Conservation (phyloP, 2,113 vertebrate species). For the Sprattus sprattus region DNA sequence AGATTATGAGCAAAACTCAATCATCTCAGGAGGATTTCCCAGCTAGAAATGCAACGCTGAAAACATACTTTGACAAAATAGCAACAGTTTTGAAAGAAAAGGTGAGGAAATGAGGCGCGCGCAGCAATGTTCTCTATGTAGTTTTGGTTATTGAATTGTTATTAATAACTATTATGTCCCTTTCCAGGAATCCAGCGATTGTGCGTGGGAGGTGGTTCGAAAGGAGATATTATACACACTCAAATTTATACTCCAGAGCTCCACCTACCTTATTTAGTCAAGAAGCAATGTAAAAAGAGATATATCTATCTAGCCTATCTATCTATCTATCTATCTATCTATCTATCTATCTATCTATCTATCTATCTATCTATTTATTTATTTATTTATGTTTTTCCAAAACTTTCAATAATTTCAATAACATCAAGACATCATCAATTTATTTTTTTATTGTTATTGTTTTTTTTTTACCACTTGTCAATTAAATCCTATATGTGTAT, state of each 20-base stretch:
- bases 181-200: constrained; percentile 35
- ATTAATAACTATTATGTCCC: background rate
- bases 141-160: background rate
- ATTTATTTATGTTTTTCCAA: too few relatives aligned
- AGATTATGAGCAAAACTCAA: constrained; percentile 35
- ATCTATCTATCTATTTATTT: background rate
- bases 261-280: background rate
- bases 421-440: too few relatives aligned
- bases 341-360: background rate
- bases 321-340: background rate
- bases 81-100: constrained; percentile 34
- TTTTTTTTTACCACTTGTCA: too few relatives aligned
- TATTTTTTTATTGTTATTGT: too few relatives aligned
- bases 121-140: background rate
- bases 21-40: constrained; percentile 8
- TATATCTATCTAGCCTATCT: too few relatives aligned
- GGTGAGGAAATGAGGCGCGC: constrained; percentile 1
- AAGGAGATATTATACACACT: constrained; percentile 27
- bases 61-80: constrained; percentile 36
- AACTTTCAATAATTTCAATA: too few relatives aligned
- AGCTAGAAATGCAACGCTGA: constrained; percentile 23
- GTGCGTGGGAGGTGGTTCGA: constrained; percentile 45
- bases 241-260: constrained; percentile 35
- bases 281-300: background rate
- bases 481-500: too few relatives aligned